These are phyloP conservation scores for Emydoidea blandingii DNA, from an alignment of 2,797 vertebrate species.

Conservation along the genomic window DNA sequence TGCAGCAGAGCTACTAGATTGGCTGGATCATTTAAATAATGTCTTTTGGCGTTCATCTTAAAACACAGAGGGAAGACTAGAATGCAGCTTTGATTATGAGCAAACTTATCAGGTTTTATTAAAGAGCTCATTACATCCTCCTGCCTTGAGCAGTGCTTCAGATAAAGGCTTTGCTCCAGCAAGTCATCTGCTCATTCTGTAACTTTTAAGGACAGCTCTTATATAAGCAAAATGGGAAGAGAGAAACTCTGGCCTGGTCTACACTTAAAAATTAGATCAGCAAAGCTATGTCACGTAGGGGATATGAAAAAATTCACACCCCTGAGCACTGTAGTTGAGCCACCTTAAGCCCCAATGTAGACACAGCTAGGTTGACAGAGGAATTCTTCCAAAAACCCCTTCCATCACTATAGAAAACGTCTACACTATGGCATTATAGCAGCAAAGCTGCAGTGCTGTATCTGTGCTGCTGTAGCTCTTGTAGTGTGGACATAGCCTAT, in stretches of 20 bases:
- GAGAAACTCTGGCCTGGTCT: neutral
- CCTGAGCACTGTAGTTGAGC: neutral
- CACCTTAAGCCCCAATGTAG: neutral
- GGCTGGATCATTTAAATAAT: neutral
- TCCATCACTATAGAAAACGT: neutral
- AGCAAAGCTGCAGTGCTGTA: neutral
- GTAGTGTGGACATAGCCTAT: neutral
- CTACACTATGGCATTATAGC: neutral
- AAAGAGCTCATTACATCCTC: neutral
- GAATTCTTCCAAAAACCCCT: neutral
- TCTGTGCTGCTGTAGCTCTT: neutral
- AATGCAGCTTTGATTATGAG: neutral
- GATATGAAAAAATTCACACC: neutral
- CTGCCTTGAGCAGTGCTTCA: slow-evolving; percentile 3
- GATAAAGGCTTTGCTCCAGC: neutral
- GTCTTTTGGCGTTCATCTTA: slow-evolving; percentile 30
- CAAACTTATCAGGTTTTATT: neutral
- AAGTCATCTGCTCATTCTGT: neutral
- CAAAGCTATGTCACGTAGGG: neutral
- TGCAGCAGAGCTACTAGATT: neutral
- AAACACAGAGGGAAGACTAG: neutral
- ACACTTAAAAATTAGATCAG: neutral
- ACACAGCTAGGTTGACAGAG: neutral
- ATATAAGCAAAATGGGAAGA: neutral
- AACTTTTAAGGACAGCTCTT: neutral